Base-by-base conservation (phyloP, 2,888 invertebrate genomes). In the Agriopis marginaria region DNA sequence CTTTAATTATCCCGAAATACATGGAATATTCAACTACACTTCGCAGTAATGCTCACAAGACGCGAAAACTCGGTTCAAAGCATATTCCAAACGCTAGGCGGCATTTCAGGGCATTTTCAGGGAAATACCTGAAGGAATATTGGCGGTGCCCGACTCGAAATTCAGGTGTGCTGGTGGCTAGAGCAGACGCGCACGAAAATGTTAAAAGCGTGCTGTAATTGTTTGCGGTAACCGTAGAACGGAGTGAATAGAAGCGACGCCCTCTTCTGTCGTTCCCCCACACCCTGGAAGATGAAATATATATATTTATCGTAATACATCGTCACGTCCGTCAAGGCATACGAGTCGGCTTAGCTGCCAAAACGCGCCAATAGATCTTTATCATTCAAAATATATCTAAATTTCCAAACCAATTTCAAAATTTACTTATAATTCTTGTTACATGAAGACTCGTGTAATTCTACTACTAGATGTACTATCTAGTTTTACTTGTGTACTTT, bases 81-180 rank as follows among this genome's bases (percentile, higher is more conserved):
- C 62, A 62, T 62, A 62, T 32, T 53, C 32, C 5, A n/a, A 42
- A 40, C 40, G 62, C 42, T 14, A 60, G 54, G n/a, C 60, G 64
- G 66, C 70, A 59, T 63, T 58, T 53, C 14, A 11, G 44, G 14
- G 8, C 51, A 40, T 49, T 10, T 66, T 53, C 61, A 23, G 47
- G 17, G 54, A 64, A 72, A 72, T 56, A 63, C 70, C 63, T 64
- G 50, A 54, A 69, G 64, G 69, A 67, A 69, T 66, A 68, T 68
- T 63, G 66, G 64, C 54, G 62, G 44, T 53, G 45, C n/a, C 32
- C n/a, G 39, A 47, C 11, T 49, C 50, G 67, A 66, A 63, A 64
- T 68, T 55, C 68, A 69, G 68, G 68, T 69, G 64, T 42, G 42
- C 53, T 17, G 44, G 45, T 45, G 32, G 51, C 45, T 14, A 44